These are phyloP conservation scores for Phortica magna DNA, from an alignment of 2,888 invertebrate genomes.

Conservation along the genomic window DNA sequence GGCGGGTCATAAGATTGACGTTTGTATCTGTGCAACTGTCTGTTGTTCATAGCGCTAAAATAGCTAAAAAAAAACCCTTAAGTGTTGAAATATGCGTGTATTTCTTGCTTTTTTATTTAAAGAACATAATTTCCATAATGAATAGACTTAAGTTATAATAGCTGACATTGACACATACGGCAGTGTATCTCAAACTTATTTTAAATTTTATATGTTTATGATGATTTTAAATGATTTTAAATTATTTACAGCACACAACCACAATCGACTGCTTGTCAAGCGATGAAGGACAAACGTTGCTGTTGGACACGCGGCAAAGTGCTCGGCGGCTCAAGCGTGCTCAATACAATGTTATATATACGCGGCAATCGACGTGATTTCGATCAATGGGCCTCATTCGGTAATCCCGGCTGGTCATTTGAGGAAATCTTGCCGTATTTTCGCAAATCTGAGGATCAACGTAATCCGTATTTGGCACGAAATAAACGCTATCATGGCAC, in stretches of 20 bases:
- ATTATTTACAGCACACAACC: conserved; percentile 87
- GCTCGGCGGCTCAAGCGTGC: conserved; percentile 90
- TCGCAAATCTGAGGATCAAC: conserved; percentile 91
- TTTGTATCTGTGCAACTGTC: too few relatives aligned
- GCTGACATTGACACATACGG: not conserved
- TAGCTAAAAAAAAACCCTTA: too few relatives aligned
- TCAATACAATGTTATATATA: conserved; percentile 95
- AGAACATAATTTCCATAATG: too few relatives aligned
- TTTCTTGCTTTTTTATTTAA: too few relatives aligned
- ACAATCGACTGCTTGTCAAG: conserved; percentile 89
- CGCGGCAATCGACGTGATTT: conserved; percentile 92
- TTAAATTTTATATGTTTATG: too few relatives aligned
- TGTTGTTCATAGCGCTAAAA: too few relatives aligned
- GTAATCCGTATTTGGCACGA: conserved; percentile 90
- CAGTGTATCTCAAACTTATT: too few relatives aligned
- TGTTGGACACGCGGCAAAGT: conserved; percentile 95
- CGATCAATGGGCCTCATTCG: conserved; percentile 90
- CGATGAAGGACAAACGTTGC: conserved; percentile 90
- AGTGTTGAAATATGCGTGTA: too few relatives aligned
- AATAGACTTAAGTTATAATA: not conserved
- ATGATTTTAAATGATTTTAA: too few relatives aligned
- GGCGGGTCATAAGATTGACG: too few relatives aligned
- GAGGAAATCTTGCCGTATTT: conserved; percentile 90
- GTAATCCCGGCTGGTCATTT: conserved; percentile 93
- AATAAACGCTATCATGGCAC: conserved; percentile 85